phyloP scores from a whole-genome alignment of 2,113 vertebrate genomes.

The Elephas maximus region DNA sequence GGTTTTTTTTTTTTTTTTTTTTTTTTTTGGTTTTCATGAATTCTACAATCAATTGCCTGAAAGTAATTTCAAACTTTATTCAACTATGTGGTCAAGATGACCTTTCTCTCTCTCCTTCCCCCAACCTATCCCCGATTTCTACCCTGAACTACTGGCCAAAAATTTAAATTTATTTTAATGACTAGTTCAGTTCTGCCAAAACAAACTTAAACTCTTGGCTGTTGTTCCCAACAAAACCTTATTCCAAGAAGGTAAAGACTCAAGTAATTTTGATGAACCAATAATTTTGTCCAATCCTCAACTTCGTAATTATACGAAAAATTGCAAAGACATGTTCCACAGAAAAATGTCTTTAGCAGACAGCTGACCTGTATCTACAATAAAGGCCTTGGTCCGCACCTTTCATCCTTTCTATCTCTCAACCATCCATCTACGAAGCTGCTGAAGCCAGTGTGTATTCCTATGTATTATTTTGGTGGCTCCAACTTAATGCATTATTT shows the following conservation, averaged over 20 bases:
- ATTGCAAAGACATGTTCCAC: not conserved
- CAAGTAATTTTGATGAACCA: not conserved
- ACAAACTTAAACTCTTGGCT: not conserved
- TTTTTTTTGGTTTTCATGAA: not conserved
- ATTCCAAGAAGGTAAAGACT: not conserved
- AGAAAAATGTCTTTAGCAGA: not conserved
- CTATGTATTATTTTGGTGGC: not conserved
- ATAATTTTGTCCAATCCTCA: not conserved
- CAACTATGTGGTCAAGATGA: not conserved
- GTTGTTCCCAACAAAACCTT: not conserved
- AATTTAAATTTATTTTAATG: conserved; percentile 23
- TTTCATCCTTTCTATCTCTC: not conserved
- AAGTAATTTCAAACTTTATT: conserved; percentile 20
- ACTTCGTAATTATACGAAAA: not conserved
- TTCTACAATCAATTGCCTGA: not conserved
- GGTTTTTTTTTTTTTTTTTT: too few relatives aligned
- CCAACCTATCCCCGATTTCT: not conserved
- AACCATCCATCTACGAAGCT: not conserved
- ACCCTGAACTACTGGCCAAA: not conserved
- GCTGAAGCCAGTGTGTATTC: not conserved
- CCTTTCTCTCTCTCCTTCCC: not conserved
- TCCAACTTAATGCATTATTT: not conserved
- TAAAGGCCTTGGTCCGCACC: not conserved
- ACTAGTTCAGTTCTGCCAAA: not conserved
- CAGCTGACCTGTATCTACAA: not conserved